Evolutionary conservation across 2,113 vertebrate genomes (phyloP).

Genomic region (Stomatorhinus ivindoensis): DNA sequence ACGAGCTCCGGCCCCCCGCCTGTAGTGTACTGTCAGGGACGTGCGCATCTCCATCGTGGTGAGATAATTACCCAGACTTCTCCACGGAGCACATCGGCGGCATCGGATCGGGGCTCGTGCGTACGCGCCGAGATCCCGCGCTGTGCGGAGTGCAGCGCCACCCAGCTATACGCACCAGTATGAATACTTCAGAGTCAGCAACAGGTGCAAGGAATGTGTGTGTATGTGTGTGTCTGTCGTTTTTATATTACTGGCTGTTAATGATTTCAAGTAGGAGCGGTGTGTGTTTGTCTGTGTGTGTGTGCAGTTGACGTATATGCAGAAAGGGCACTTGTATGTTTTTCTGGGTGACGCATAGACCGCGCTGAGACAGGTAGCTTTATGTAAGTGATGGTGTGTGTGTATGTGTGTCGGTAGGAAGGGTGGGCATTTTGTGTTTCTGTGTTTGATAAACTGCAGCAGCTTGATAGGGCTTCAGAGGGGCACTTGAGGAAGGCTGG

Average conservation of each 20-base stretch:
- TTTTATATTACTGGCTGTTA: neutral
- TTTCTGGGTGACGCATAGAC: neutral
- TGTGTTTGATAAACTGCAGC: neutral
- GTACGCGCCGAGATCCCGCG: neutral
- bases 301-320: neutral
- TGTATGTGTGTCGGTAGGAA: neutral
- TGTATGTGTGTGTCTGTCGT: neutral
- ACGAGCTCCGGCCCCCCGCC: too few relatives aligned
- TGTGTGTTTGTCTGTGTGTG: slow-evolving; percentile 8
- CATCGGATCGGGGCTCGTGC: neutral
- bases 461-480: neutral
- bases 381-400: neutral
- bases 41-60: neutral
- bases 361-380: neutral
- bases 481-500: neutral
- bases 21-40: neutral
- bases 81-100: neutral
- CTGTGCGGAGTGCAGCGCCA: neutral
- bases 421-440: neutral
- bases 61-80: neutral
- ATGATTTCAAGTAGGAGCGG: neutral
- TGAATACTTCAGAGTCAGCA: neutral
- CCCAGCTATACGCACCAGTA: neutral
- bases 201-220: neutral
- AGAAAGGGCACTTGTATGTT: neutral